Evolutionary conservation across 1,140 invertebrate genomes (phyloP).

Genomic region (Anadara kagoshimensis): DNA sequence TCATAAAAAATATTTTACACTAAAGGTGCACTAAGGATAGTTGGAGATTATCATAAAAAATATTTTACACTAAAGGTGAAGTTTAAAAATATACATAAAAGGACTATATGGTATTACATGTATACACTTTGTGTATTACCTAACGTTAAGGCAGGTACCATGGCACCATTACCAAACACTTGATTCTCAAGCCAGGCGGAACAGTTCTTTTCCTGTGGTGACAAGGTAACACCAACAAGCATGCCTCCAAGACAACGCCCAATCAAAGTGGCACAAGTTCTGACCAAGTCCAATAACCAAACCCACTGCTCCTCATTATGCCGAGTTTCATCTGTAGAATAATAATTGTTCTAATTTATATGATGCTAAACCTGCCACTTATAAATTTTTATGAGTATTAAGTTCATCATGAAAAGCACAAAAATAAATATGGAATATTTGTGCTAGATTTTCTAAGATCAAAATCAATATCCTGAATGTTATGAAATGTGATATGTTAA

Average conservation of each 20-base stretch:
- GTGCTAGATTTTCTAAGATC: too few species aligned
- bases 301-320: constrained; percentile 73
- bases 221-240: constrained; percentile 75
- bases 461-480: too few species aligned
- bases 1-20: too few species aligned
- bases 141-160: neutral
- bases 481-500: too few species aligned
- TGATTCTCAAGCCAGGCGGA: constrained; percentile 76
- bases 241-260: constrained; percentile 79
- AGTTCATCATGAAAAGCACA: too few species aligned
- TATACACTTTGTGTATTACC: neutral
- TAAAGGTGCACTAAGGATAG: too few species aligned
- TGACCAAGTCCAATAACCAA: constrained; percentile 80
- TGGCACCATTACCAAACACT: constrained; percentile 77
- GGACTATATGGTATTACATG: too few species aligned
- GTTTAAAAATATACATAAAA: neutral
- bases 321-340: constrained; percentile 20
- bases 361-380: too few species aligned
- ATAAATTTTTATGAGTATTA: too few species aligned
- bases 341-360: neutral
- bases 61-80: too few species aligned
- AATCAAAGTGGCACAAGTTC: constrained; percentile 78
- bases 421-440: too few species aligned
- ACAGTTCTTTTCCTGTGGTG: constrained; percentile 74
- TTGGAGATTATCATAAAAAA: too few species aligned